phyloP scores from a whole-genome alignment of 2,888 invertebrate genomes.

The Dorcus parallelipipedus region DNA sequence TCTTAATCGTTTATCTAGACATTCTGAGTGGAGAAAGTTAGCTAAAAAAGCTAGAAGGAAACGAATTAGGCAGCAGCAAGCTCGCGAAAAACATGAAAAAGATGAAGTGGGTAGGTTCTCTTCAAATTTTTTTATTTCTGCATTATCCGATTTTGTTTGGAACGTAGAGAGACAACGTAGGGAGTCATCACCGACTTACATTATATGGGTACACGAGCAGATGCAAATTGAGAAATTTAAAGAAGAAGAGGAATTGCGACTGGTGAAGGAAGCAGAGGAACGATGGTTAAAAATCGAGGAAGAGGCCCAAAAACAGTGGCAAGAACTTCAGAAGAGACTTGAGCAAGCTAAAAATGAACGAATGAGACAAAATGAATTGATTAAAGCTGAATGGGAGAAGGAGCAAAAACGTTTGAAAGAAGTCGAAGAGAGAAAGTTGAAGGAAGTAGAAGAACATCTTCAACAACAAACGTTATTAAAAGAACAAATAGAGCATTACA shows the following conservation, averaged over 20 bases:
- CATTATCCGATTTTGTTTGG: not conserved
- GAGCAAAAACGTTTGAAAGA: constrained; percentile 58
- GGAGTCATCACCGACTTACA: constrained; percentile 52
- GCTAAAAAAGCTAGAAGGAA: constrained; percentile 72
- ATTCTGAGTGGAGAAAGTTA: constrained; percentile 68
- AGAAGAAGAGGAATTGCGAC: constrained; percentile 54
- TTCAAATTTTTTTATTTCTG: not conserved
- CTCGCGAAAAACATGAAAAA: constrained; percentile 55
- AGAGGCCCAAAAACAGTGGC: constrained; percentile 63
- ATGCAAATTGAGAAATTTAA: constrained; percentile 53
- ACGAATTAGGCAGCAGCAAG: constrained; percentile 58
- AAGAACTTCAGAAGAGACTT: constrained; percentile 57
- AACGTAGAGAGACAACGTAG: constrained; percentile 42
- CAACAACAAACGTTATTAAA: constrained; percentile 43
- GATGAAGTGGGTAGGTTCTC: constrained; percentile 43
- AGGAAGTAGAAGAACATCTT: constrained; percentile 56
- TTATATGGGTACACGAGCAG: constrained; percentile 55
- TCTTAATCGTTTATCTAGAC: constrained; percentile 52
- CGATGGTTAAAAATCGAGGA: constrained; percentile 68
- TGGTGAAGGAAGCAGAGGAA: constrained; percentile 56
- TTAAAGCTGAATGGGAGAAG: constrained; percentile 65
- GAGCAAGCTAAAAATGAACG: constrained; percentile 56
- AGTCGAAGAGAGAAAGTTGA: constrained; percentile 56
- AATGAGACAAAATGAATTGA: constrained; percentile 59
- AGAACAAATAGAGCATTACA: constrained; percentile 55